These are phyloP conservation scores for Drosophila carrolli DNA, from an alignment of 1,140 invertebrate genomes.

Conservation along the genomic window DNA sequence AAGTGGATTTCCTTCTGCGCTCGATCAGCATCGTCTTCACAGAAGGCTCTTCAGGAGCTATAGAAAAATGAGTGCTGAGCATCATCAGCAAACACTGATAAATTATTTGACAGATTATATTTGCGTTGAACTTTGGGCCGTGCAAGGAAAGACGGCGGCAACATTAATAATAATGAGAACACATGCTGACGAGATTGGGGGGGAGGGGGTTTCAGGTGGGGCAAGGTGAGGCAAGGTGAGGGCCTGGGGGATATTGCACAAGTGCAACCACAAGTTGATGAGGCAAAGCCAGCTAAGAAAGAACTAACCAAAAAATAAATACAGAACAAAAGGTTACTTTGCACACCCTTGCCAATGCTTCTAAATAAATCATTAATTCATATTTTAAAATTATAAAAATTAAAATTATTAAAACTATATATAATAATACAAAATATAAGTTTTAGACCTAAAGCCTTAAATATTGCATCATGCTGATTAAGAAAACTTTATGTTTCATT, in stretches of 20 bases:
- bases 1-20: conserved; percentile 13
- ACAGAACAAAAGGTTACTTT: neutral
- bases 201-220: neutral
- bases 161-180: conserved; percentile 66
- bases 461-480: too few relatives aligned
- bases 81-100: conserved; percentile 77
- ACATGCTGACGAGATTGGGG: conserved; percentile 35
- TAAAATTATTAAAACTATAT: too few relatives aligned
- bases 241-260: neutral
- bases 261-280: conserved; percentile 15
- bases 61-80: conserved; percentile 22
- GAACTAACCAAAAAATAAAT: neutral
- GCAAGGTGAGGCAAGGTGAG: neutral
- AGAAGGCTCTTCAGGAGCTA: conserved; percentile 33
- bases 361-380: too few relatives aligned
- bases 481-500: too few relatives aligned
- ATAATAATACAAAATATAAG: too few relatives aligned
- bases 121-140: conserved; percentile 75
- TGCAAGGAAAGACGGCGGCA: conserved; percentile 11
- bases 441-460: too few relatives aligned
- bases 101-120: conserved; percentile 83
- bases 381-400: too few relatives aligned
- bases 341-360: neutral
- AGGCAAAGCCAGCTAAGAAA: conserved; percentile 6
- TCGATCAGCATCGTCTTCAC: conserved; percentile 17